Conservation (phyloP, 2,797 vertebrate species). For the Sebastolobus altivelis region DNA sequence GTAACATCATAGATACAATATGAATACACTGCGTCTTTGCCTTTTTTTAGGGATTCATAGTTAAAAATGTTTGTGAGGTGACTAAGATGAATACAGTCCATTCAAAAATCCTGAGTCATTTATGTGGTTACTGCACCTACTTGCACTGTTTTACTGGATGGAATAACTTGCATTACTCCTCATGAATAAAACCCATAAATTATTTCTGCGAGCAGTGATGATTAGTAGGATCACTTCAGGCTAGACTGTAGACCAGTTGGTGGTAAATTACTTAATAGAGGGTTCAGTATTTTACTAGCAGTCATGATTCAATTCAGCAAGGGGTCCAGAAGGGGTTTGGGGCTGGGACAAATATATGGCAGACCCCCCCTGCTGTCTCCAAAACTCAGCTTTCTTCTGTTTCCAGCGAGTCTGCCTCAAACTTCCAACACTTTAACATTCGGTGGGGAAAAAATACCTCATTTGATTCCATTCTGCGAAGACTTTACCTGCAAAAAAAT, state of each 20-base stretch:
- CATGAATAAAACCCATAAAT: constrained; percentile 72
- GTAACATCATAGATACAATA: background rate
- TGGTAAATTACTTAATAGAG: constrained; percentile 79
- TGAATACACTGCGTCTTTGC: background rate
- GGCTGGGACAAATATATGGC: constrained; percentile 66
- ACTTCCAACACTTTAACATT: constrained; percentile 79
- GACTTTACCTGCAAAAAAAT: constrained; percentile 82
- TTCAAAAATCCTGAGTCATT: constrained; percentile 53
- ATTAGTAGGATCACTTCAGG: constrained; percentile 71
- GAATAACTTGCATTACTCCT: constrained; percentile 69
- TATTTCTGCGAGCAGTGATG: constrained; percentile 66
- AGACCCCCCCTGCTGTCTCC: constrained; percentile 68
- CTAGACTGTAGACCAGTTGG: constrained; percentile 67
- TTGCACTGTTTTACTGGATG: constrained; percentile 61
- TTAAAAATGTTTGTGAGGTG: constrained; percentile 4
- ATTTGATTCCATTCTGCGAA: constrained; percentile 84
- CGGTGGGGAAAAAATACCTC: constrained; percentile 81
- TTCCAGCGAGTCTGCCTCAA: constrained; percentile 72
- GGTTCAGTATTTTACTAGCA: constrained; percentile 78
- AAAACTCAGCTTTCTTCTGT: constrained; percentile 73
- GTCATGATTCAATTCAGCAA: constrained; percentile 73
- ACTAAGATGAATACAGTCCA: constrained; percentile 52
- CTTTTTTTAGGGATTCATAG: background rate
- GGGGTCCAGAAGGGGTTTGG: constrained; percentile 66
- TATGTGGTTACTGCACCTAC: constrained; percentile 48